Percentiles rank a stretch among this genome's conserved stretches.
These are phyloP conservation scores for Papilio elwesi DNA, from an alignment of 2,888 invertebrate genomes.

Conservation along the genomic window DNA sequence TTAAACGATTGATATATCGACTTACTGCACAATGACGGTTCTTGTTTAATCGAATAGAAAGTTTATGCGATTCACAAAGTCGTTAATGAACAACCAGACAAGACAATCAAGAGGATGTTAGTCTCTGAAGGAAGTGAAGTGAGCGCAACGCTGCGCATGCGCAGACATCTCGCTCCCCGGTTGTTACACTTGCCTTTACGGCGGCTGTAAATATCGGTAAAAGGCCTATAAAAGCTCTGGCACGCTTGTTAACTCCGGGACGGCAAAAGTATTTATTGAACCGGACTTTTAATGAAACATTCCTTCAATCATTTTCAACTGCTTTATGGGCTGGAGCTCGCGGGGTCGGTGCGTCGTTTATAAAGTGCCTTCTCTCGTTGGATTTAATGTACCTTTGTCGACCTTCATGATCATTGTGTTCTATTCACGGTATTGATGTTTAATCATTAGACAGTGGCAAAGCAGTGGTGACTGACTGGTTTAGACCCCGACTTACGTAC, in stretches of 20 bases:
- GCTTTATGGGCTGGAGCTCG: conserved; percentile 7
- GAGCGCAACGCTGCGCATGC: conserved; percentile 10
- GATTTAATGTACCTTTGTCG: neutral
- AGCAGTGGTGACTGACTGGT: no score
- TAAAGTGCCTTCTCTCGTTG: conserved; percentile 6
- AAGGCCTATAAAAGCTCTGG: conserved; percentile 45
- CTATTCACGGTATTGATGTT: neutral
- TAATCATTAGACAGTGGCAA: no score
- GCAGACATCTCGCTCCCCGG: neutral
- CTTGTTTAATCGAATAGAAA: no score
- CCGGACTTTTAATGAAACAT: conserved; percentile 20
- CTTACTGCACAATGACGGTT: no score
- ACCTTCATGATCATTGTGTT: neutral
- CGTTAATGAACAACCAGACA: neutral
- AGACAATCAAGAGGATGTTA: neutral
- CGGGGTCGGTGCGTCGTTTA: neutral
- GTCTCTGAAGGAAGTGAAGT: neutral
- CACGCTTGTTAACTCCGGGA: conserved; percentile 45
- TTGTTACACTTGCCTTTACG: conserved; percentile 44
- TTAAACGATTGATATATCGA: no score
- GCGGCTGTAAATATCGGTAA: conserved; percentile 47
- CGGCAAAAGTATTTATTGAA: conserved; percentile 40
- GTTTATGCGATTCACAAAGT: no score
- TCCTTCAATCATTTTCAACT: conserved; percentile 27
- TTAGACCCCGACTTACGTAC: no score